These are phyloP conservation scores for Pempheris klunzingeri DNA, from an alignment of 2,797 vertebrate species.

Conservation along the genomic window DNA sequence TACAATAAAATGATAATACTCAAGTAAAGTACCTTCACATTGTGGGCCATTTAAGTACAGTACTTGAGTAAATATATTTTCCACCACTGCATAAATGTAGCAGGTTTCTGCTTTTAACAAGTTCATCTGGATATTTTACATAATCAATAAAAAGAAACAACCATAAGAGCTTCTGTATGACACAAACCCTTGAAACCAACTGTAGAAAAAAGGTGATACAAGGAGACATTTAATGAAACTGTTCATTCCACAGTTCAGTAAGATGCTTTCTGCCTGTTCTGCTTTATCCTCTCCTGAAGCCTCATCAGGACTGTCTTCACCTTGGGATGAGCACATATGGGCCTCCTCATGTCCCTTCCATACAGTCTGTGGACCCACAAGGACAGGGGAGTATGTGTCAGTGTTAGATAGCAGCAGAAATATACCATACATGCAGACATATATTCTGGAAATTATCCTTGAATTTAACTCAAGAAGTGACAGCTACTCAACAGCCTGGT, in stretches of 20 bases:
- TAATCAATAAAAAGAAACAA: not conserved
- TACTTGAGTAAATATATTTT: not conserved
- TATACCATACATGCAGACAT: not conserved
- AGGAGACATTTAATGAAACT: not conserved
- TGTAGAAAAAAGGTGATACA: not conserved
- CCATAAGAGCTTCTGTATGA: not conserved
- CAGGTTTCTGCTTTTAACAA: not conserved
- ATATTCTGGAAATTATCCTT: too few relatives aligned
- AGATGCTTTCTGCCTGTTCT: not conserved
- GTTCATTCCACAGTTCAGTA: conserved; percentile 9
- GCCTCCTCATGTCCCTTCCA: fast-evolving
- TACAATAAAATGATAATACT: not conserved
- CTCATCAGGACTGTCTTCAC: fast-evolving
- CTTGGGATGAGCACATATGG: conserved; percentile 58
- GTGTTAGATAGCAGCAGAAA: not conserved
- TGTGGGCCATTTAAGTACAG: not conserved
- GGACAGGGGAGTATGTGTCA: not conserved
- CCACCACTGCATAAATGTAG: not conserved
- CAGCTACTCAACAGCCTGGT: too few relatives aligned
- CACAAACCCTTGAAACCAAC: conserved; percentile 2
- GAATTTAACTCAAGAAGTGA: too few relatives aligned
- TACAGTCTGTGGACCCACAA: conserved; percentile 60
- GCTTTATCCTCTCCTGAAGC: fast-evolving
- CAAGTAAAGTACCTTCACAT: not conserved
- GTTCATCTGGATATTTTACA: not conserved